Base-by-base conservation (phyloP, 1,140 invertebrate species). In the Odontomachus brunneus region DNA sequence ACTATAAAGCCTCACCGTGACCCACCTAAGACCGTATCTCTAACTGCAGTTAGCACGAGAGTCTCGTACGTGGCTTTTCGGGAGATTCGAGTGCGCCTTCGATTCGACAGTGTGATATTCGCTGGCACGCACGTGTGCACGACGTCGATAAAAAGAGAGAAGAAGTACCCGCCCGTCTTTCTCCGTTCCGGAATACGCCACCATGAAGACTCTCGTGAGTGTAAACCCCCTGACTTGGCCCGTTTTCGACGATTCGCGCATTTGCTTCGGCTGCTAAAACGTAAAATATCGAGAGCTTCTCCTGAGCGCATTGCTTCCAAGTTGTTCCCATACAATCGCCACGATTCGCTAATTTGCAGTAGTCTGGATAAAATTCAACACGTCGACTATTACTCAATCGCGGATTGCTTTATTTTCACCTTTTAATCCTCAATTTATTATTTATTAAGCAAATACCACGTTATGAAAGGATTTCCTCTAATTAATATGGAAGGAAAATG, bases 131-230 rank as follows among this genome's bases (percentile, higher is more conserved):
- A 71, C 55, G 75, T 12, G 49, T 26, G n/a, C 55, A 33, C 15
- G 24, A 55, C 17, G n/a, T n/a, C 19, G 19, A 48, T 12, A 44
- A 60, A 44, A 44, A 44, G 38, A 44, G 9, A 44, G 4, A 44
- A 44, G 38, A 44, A 44, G 38, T 65, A 59, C 22, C 17, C 2
- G 26, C 44, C 17, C 24, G 24, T 51, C 22, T 26, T 74, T 71
- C 22, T 59, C 4, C 17, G n/a, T 17, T 84, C 3, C 51, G 48
- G n/a, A 44, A 38, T 62, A 19, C 19, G 2, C 0, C 3, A 19
- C 5, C 63, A 89, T 89, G 88, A 89, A 89, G 38, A 89, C 33
- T 38, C 49, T 89, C 26, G 88, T 89, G 73, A 89, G 88, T 89
- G 62, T 29, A 33, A 51, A 12, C 5, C 12, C 15, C 38, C 49